phyloP scores from a whole-genome alignment of 2,113 vertebrate species.

The Phyllostomus discolor region DNA sequence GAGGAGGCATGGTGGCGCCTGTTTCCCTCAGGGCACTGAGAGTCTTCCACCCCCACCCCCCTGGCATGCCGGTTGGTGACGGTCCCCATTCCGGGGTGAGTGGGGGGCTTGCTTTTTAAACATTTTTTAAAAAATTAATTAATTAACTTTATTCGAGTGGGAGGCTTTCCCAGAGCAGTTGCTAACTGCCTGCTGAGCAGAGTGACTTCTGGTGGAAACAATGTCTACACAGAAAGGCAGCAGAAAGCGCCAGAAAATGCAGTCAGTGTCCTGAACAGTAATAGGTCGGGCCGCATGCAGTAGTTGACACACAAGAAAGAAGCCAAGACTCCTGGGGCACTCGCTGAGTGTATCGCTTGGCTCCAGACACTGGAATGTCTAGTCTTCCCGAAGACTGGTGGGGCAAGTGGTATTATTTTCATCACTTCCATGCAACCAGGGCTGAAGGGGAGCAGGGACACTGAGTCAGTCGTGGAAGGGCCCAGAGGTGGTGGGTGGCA shows the following conservation, averaged over 20 bases:
- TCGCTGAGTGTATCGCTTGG: neutral
- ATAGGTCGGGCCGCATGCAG: neutral
- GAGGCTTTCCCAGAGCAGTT: neutral
- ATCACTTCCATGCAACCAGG: neutral
- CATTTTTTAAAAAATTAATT: no score
- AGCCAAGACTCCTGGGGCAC: neutral
- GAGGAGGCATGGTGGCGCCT: neutral
- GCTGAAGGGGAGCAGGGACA: neutral
- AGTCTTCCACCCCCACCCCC: neutral
- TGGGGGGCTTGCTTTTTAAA: neutral
- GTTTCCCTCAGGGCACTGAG: neutral
- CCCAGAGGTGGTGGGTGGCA: neutral
- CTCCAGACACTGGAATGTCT: neutral
- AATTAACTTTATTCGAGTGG: neutral
- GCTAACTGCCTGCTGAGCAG: neutral
- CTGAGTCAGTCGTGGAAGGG: neutral
- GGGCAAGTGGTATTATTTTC: neutral
- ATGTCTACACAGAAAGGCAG: neutral
- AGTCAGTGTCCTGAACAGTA: neutral
- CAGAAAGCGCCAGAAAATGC: neutral
- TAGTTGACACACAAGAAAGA: neutral
- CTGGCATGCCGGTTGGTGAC: neutral
- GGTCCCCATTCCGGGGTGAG: neutral
- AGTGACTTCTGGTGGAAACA: neutral
- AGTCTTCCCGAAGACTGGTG: neutral